Evolutionary conservation across 2,113 vertebrate genomes (phyloP), one percentile per base, ranked within the genome.

Genomic region (Cranoglanis bouderius): DNA sequence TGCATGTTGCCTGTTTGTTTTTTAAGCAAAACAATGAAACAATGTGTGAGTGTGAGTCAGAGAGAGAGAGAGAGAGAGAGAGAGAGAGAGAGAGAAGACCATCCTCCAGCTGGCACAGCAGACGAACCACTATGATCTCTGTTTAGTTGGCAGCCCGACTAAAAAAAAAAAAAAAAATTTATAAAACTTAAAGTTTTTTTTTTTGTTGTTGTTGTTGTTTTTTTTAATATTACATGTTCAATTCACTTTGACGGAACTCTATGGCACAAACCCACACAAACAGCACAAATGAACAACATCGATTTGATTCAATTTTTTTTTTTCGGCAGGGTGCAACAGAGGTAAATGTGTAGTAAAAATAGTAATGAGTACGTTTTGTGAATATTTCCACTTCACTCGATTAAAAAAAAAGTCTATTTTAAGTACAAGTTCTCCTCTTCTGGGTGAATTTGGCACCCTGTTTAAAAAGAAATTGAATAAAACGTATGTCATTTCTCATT

Each of bases 21-120:
- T 40, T 80, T 61, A 21, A 18, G 26, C 61, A 43, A 49, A 49
- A 49, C 18, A 40, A 26, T 74, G 18, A 49, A 24, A n/a, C 43
- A 32, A n/a, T 53, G 18, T 10, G 84, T 32, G 43, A 5, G 24
- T 29, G 26, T 12, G 4, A 24, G 63, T 18, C 0, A 53, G 49
- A 67, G 6, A 85, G 35, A 40, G 7, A 59, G 16, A 51, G 40
- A 14, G 13, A 18, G 32, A 26, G 46, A 29, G 40, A 35, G 86
- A 35, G 43, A 43, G 51, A 32, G 21, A 21, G 53, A 35, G 46
- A 26, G 40, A 77, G 18, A 32, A 46, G 63, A 72, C 38, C 51
- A 63, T 65, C 85, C 78, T 74, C 38, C 63, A 86, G 78, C 75
- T 86, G 57, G 63, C 55, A 38, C 6, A n/a, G 26, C 26, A 63